A percentile compares a stretch with the other conserved stretches of the same genome.
Conservation (phyloP, 2,888 invertebrate genomes). For the Gryllus longicercus region DNA sequence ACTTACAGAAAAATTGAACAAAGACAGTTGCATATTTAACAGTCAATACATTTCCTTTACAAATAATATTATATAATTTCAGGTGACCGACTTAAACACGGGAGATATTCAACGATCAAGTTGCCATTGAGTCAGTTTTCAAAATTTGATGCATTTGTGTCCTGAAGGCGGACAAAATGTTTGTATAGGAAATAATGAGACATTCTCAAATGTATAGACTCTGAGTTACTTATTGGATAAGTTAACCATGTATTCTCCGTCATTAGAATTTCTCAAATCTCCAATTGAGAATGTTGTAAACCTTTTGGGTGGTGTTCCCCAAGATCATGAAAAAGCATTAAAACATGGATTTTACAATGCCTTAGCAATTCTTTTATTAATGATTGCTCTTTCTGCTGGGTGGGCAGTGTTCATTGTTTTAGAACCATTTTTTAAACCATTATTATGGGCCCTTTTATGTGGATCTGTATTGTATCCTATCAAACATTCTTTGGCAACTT, state of each 20-base stretch:
- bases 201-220: too few species aligned
- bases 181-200: too few species aligned
- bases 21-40: too few species aligned
- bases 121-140: too few species aligned
- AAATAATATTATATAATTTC: too few species aligned
- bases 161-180: too few species aligned
- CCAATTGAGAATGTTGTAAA: conserved; percentile 68
- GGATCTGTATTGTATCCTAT: conserved; percentile 97
- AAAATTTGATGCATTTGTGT: too few species aligned
- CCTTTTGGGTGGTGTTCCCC: conserved; percentile 62
- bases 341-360: conserved; percentile 90
- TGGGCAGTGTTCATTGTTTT: conserved; percentile 80
- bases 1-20: too few species aligned
- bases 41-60: too few species aligned
- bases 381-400: conserved; percentile 64
- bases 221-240: too few species aligned
- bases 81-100: too few species aligned
- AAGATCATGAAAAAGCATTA: conserved; percentile 82
- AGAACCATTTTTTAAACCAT: conserved; percentile 87
- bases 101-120: too few species aligned
- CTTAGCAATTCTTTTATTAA: conserved; percentile 72
- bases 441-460: conserved; percentile 93
- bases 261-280: conserved; percentile 28
- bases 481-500: conserved; percentile 74
- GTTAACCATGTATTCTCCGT: conserved; percentile 28